Percentiles rank a stretch among this genome's conserved stretches.
Evolutionary conservation across 2,113 vertebrate genomes (phyloP).

Genomic region (Odocoileus hemionus): DNA sequence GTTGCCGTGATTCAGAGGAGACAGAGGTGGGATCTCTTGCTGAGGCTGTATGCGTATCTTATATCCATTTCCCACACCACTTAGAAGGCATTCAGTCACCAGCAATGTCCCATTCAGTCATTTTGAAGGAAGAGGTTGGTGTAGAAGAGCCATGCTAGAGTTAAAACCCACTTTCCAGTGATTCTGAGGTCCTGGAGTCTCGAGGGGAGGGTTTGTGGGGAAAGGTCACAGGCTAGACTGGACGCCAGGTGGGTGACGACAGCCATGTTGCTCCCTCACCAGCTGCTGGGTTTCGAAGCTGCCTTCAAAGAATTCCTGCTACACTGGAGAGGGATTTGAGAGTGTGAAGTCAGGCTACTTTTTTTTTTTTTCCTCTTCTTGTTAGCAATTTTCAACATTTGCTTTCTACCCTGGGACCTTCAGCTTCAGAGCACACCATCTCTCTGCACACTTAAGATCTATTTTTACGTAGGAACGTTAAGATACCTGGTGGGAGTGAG

Average conservation of each 20-base stretch:
- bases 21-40: conserved; percentile 3
- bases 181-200: background rate
- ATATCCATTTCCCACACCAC: background rate
- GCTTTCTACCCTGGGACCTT: background rate
- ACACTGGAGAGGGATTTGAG: background rate
- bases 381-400: background rate
- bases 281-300: background rate
- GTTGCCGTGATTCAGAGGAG: conserved; percentile 3
- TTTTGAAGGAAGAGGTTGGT: background rate
- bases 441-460: background rate
- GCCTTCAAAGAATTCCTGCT: background rate
- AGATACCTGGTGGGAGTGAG: background rate
- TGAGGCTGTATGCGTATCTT: background rate
- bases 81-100: background rate
- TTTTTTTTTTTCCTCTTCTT: background rate
- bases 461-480: background rate
- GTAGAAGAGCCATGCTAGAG: background rate
- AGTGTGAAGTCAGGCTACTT: background rate
- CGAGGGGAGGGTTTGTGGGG: background rate
- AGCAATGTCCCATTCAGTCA: background rate
- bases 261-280: background rate
- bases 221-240: background rate
- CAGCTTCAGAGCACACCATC: background rate
- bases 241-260: background rate
- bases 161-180: background rate